Base-by-base conservation (phyloP, 2,888 invertebrate genomes). In the Geophilus truncorum region DNA sequence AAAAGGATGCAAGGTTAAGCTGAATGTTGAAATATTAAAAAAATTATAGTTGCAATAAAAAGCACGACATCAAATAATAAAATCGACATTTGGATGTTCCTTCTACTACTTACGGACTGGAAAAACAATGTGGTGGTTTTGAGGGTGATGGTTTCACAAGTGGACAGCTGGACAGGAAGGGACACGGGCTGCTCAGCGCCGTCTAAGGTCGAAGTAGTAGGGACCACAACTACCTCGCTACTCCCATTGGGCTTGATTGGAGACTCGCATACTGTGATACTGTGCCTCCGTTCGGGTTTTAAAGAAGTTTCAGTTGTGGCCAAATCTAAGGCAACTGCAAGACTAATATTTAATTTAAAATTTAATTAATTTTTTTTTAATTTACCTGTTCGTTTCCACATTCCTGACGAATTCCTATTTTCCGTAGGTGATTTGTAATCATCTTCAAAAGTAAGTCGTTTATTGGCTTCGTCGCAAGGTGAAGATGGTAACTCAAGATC, bases 201-300 rank as follows among this genome's bases (percentile, higher is more conserved):
- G 12, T 7, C 18, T 15, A 32, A 25, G 12, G 21, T 32, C 18
- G 62, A 7, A 7, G 18, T 23, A 21, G 18, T 62, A 25, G 32
- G 28, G 21, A 7, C 12, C 32, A 30, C 28, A 21, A 25, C 25
- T 78, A 81, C 81, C 62, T 82, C 80, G 18, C 40, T 15, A 40
- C 40, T 40, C 12, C 40, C 40, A 40, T 77, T 25, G 15, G 45
- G 83, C 76, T 82, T 82, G 23, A 82, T 82, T 32, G 85, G 85
- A 7, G 85, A 85, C 81, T 86, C 85, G 81, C 85, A 86, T 10
- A 86, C 85, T 80, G 84, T 85, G 79, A 86, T 85, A 80, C 85
- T 86, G 83, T 86, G 85, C 32, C 86, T 82, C 15, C 85, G 83
- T 81, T 84, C 84, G 9, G 85, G 83, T 81, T 78, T 81, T 70